Percentiles rank a stretch among this genome's conserved stretches.
phyloP scores from a whole-genome alignment of 2,113 vertebrate genomes.

The Cynocephalus volans region DNA sequence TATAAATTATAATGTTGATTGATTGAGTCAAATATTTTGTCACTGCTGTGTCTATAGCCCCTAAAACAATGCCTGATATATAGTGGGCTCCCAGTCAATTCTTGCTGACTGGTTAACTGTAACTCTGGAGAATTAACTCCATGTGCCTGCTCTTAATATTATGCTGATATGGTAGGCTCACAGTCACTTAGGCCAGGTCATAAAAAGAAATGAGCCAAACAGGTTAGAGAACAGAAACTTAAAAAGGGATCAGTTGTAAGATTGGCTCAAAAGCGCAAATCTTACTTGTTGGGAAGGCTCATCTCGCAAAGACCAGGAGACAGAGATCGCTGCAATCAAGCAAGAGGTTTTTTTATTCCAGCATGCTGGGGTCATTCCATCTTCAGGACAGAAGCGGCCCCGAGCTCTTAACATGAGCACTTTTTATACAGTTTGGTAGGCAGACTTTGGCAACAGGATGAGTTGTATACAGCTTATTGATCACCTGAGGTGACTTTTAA shows the following conservation, averaged over 20 bases:
- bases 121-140: not conserved
- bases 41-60: not conserved
- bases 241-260: not conserved
- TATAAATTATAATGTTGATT: not conserved
- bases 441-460: too few relatives aligned
- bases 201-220: not conserved
- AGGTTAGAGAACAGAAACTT: not conserved
- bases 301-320: too few relatives aligned
- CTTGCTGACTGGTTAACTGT: not conserved
- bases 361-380: too few relatives aligned
- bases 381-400: too few relatives aligned
- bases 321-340: too few relatives aligned
- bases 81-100: not conserved
- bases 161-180: not conserved
- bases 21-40: not conserved
- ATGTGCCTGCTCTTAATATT: not conserved
- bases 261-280: too few relatives aligned
- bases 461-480: too few relatives aligned
- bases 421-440: too few relatives aligned
- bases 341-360: too few relatives aligned
- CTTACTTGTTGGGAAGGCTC: too few relatives aligned
- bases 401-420: too few relatives aligned
- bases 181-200: not conserved
- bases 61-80: not conserved
- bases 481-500: too few relatives aligned